phyloP scores from a whole-genome alignment of 2,888 invertebrate genomes.

The Agrenia bidenticulata region DNA sequence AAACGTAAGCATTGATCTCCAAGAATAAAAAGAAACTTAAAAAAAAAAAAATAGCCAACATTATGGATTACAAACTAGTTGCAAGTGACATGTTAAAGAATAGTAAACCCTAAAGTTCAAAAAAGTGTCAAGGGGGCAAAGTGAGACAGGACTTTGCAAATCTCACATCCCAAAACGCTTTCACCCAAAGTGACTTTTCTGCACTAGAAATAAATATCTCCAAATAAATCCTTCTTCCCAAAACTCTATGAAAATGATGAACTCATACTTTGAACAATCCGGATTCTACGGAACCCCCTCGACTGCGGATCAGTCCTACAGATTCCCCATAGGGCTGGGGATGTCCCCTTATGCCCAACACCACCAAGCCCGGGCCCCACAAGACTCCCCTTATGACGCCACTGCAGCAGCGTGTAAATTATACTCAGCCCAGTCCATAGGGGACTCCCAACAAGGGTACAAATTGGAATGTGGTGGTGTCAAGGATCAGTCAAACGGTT shows the following conservation, averaged over 20 bases:
- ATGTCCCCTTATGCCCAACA: slow-evolving; percentile 80
- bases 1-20: no score
- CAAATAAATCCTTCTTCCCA: not conserved
- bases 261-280: slow-evolving; percentile 94
- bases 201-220: no score
- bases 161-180: not conserved
- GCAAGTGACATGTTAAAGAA: no score
- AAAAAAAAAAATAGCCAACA: not conserved
- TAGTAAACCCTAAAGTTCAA: no score
- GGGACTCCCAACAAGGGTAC: slow-evolving; percentile 62
- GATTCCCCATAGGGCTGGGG: slow-evolving; percentile 81
- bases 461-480: slow-evolving; percentile 68
- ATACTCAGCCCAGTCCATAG: slow-evolving; percentile 66
- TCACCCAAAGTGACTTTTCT: no score
- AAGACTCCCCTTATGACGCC: slow-evolving; percentile 88
- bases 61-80: not conserved
- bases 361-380: slow-evolving; percentile 76
- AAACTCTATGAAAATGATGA: slow-evolving; percentile 64
- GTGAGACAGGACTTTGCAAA: slow-evolving; percentile 17
- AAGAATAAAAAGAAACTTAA: no score
- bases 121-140: slow-evolving; percentile 23
- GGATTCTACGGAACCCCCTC: slow-evolving; percentile 87
- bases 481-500: slow-evolving; percentile 65
- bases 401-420: slow-evolving; percentile 78
- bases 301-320: slow-evolving; percentile 79